phyloP scores from a whole-genome alignment of 2,797 vertebrate species.

The Mastacembelus armatus region DNA sequence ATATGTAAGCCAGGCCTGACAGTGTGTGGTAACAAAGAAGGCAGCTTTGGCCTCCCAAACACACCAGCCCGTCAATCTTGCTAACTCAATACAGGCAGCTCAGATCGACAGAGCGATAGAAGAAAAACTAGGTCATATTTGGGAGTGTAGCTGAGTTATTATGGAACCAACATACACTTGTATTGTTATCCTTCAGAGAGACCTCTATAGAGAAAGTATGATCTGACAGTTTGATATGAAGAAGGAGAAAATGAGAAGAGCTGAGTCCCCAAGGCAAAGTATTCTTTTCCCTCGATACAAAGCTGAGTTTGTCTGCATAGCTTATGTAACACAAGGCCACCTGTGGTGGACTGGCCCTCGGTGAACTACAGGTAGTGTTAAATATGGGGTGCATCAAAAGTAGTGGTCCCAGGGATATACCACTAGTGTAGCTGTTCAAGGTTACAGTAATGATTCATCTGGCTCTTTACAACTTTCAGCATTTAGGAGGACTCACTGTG shows the following conservation, averaged over 20 bases:
- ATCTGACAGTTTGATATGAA: slow-evolving; percentile 56
- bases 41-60: slow-evolving; percentile 37
- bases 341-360: slow-evolving; percentile 33
- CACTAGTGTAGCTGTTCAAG: neutral
- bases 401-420: neutral
- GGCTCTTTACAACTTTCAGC: no score
- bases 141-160: slow-evolving; percentile 37
- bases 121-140: slow-evolving; percentile 57
- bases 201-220: slow-evolving; percentile 32
- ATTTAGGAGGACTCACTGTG: no score
- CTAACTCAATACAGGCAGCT: slow-evolving; percentile 71
- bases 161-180: slow-evolving; percentile 57
- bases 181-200: slow-evolving; percentile 50
- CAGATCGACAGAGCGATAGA: slow-evolving; percentile 57
- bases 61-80: slow-evolving; percentile 49
- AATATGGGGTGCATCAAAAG: neutral
- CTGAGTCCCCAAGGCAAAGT: slow-evolving; percentile 38
- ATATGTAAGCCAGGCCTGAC: slow-evolving; percentile 52
- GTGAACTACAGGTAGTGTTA: slow-evolving; percentile 7
- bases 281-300: slow-evolving; percentile 40
- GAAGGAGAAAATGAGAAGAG: slow-evolving; percentile 37
- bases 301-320: slow-evolving; percentile 31
- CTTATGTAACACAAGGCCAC: slow-evolving; percentile 54
- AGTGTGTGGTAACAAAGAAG: slow-evolving; percentile 63
- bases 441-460: no score